These are phyloP conservation scores for Macrophya annulata DNA, from an alignment of 2,888 invertebrate species.

Conservation along the genomic window DNA sequence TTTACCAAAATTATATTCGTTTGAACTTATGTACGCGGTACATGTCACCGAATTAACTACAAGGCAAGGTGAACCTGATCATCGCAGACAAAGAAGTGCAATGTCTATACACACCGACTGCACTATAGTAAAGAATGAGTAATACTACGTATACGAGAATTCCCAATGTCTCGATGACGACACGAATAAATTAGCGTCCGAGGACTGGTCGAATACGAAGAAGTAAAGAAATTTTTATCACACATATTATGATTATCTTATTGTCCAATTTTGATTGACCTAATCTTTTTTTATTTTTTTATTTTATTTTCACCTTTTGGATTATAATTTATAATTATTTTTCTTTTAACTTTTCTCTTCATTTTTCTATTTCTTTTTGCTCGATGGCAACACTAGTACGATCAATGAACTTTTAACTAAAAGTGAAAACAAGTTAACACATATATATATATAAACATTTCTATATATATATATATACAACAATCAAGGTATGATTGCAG, in stretches of 20 bases:
- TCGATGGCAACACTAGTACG: not conserved
- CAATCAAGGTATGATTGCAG: not conserved
- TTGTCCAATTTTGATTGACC: not conserved
- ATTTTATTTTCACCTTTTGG: not conserved
- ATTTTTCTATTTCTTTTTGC: not conserved
- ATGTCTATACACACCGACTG: not conserved
- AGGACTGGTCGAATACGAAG: not conserved
- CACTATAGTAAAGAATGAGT: not conserved
- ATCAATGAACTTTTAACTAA: not conserved
- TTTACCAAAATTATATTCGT: no score
- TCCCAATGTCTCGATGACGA: constrained; percentile 4
- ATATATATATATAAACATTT: no score
- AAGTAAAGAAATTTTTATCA: not conserved
- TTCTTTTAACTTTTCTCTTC: not conserved
- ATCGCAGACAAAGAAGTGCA: not conserved
- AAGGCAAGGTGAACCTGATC: not conserved
- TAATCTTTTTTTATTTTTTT: not conserved
- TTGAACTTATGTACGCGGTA: not conserved
- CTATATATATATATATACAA: not conserved
- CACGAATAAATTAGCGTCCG: not conserved
- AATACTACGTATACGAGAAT: constrained; percentile 3
- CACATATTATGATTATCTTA: not conserved
- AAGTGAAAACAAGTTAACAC: not conserved
- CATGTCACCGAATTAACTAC: not conserved
- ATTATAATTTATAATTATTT: not conserved